Evolutionary conservation across 2,888 invertebrate genomes (phyloP).

Genomic region (Pammene aurita): DNA sequence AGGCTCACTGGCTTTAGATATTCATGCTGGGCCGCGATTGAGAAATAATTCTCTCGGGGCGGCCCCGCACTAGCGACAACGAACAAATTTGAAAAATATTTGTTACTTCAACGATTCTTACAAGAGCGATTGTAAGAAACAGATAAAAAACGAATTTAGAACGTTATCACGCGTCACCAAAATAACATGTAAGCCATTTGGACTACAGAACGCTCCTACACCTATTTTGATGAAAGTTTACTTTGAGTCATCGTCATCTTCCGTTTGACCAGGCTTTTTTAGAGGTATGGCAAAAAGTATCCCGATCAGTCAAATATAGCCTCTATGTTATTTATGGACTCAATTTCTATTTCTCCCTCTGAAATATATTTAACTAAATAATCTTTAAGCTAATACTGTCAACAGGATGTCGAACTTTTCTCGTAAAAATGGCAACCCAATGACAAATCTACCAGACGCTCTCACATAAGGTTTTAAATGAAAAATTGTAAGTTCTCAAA

Average conservation of each 20-base stretch:
- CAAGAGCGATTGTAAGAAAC: neutral
- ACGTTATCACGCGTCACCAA: neutral
- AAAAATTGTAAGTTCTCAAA: conserved; percentile 19
- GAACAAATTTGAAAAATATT: neutral
- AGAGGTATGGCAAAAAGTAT: no score
- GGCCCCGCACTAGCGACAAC: conserved; percentile 8
- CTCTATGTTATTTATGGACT: no score
- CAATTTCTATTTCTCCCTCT: no score
- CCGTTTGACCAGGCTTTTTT: no score
- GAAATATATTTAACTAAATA: no score
- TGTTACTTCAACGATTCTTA: neutral
- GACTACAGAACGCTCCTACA: neutral
- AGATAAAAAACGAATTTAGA: neutral
- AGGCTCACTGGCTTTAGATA: conserved; percentile 55
- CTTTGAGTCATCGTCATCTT: no score
- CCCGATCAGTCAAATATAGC: no score
- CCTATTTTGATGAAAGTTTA: neutral
- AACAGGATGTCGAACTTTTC: neutral
- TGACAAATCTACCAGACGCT: conserved; percentile 9
- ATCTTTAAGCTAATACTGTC: no score
- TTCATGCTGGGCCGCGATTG: conserved; percentile 59
- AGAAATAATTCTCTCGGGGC: conserved; percentile 54
- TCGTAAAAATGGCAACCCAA: neutral
- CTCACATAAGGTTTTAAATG: conserved; percentile 33
- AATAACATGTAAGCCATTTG: neutral